These are phyloP conservation scores for Vesta saturnalis DNA, from an alignment of 2,888 invertebrate species.

Conservation along the genomic window DNA sequence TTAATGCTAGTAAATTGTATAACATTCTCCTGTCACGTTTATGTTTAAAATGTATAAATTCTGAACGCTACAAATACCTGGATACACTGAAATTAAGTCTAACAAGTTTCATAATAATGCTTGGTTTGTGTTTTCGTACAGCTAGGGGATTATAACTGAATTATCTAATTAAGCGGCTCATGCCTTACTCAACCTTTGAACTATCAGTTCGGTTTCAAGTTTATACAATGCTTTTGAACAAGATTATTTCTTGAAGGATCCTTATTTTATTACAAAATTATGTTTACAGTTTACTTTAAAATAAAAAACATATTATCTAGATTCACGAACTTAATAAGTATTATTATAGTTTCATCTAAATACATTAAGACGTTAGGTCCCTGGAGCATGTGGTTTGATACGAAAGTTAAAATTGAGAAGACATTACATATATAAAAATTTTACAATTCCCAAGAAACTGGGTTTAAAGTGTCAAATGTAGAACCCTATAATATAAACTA, in stretches of 20 bases:
- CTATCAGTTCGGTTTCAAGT: constrained; percentile 27
- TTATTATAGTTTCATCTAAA: too few species aligned
- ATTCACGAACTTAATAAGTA: not conserved
- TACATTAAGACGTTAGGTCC: too few species aligned
- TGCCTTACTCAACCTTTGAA: constrained; percentile 36
- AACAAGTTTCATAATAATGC: constrained; percentile 28
- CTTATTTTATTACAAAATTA: constrained; percentile 20
- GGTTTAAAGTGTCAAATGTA: too few species aligned
- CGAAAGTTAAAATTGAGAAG: too few species aligned
- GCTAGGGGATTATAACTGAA: constrained; percentile 35
- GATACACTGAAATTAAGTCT: constrained; percentile 20
- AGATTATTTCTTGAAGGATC: constrained; percentile 22
- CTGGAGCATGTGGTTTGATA: too few species aligned
- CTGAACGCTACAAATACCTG: not conserved
- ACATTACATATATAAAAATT: too few species aligned
- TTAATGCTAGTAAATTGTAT: too few species aligned
- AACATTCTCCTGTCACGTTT: too few species aligned
- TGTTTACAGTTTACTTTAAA: not conserved
- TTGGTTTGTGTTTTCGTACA: constrained; percentile 25
- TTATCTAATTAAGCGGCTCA: constrained; percentile 37
- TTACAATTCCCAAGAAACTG: too few species aligned
- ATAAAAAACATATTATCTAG: not conserved
- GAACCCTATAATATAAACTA: too few species aligned
- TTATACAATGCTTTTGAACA: constrained; percentile 19
- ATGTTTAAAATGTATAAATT: too few species aligned